Conservation (phyloP, 1,140 invertebrate genomes). For the Bombyx mandarina region DNA sequence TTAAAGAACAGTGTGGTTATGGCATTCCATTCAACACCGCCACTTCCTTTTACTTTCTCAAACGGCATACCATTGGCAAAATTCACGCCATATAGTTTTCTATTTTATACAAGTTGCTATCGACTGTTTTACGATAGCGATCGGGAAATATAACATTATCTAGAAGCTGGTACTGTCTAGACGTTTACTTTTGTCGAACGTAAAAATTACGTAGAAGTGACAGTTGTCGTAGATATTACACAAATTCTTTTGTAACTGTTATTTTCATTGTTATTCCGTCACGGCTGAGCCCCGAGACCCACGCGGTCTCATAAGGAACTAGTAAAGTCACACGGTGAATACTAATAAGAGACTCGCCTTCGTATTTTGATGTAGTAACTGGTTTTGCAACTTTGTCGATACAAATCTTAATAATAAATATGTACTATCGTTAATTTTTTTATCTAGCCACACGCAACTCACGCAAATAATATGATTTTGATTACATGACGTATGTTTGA, state of each 20-base stretch:
- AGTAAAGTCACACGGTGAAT: constrained; percentile 26
- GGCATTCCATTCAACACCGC: constrained; percentile 22
- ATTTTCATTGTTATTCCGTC: constrained; percentile 21
- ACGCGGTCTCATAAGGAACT: constrained; percentile 30
- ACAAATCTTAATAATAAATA: too few relatives aligned
- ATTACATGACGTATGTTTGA: constrained; percentile 26
- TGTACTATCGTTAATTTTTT: too few relatives aligned
- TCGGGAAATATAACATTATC: too few relatives aligned
- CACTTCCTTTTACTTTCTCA: constrained; percentile 32
- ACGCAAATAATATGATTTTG: too few relatives aligned
- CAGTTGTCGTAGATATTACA: not conserved
- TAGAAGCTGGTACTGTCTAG: too few relatives aligned
- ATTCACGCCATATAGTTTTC: not conserved
- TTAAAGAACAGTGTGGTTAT: constrained; percentile 30
- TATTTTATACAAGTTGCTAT: not conserved
- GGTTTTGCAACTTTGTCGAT: not conserved
- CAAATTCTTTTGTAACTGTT: constrained; percentile 16
- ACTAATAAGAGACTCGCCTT: constrained; percentile 17
- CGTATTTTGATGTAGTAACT: constrained; percentile 12
- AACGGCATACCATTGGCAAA: constrained; percentile 8
- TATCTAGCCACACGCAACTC: too few relatives aligned
- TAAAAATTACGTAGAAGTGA: not conserved
- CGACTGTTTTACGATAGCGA: too few relatives aligned
- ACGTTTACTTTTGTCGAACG: not conserved
- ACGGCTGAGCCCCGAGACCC: constrained; percentile 22